These are phyloP conservation scores for Scaptomyza reducta DNA, from an alignment of 2,888 invertebrate genomes.

Conservation along the genomic window DNA sequence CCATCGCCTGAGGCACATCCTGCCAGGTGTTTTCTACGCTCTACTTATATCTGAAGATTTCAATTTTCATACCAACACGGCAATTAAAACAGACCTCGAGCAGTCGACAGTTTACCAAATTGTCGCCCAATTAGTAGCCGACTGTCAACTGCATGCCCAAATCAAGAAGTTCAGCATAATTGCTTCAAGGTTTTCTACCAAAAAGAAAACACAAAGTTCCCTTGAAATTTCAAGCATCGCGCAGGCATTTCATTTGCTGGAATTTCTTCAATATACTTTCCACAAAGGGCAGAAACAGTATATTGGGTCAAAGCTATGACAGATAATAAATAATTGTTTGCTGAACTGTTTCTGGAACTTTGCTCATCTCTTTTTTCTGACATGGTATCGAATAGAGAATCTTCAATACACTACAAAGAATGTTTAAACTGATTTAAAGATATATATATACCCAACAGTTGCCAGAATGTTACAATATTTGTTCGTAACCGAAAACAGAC, in stretches of 20 bases:
- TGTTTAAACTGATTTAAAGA: too few species aligned
- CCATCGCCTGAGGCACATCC: constrained; percentile 37
- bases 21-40: constrained; percentile 31
- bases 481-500: neutral
- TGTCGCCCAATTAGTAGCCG: constrained; percentile 51
- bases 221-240: constrained; percentile 42
- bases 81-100: constrained; percentile 58
- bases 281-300: neutral
- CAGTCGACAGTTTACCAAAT: constrained; percentile 30
- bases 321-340: too few species aligned
- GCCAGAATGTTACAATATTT: neutral
- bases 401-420: too few species aligned
- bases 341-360: too few species aligned
- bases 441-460: neutral
- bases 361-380: too few species aligned
- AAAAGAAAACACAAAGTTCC: constrained; percentile 13
- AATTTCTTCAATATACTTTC: constrained; percentile 32
- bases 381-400: too few species aligned
- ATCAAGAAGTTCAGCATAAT: constrained; percentile 64
- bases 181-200: constrained; percentile 44
- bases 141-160: constrained; percentile 18
- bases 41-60: neutral
- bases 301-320: neutral
- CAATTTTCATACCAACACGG: constrained; percentile 23
- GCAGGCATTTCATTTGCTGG: constrained; percentile 42